Base-by-base conservation (phyloP, 2,113 vertebrate genomes). In the Cavia aperea region DNA sequence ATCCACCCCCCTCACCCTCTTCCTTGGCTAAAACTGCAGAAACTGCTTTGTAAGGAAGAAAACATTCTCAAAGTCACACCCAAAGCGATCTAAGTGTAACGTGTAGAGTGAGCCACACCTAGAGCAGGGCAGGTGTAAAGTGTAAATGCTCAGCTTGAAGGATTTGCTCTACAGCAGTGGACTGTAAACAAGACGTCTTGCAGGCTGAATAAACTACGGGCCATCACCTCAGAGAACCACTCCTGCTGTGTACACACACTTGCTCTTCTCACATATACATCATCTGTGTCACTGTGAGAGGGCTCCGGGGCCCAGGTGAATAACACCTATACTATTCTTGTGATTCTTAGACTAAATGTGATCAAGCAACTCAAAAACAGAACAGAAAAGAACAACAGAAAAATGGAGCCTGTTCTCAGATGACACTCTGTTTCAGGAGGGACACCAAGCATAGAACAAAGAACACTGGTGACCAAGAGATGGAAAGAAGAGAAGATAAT, bases 361-460 rank as follows among this genome's bases (percentile, higher is more conserved):
- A 70, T n/a, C 58, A 63, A 73, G 68, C 29, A 15, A 31, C 77
- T 39, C n/a, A 72, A 43, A 43, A 33, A 51, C 12, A 4, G 39
- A 19, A 49, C n/a, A 46, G 39, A 65, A 87, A 36, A 33, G 49
- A 5, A 58, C 56, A 54, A 54, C 56, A 19, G 21, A 19, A 58
- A 23, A 4, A 23, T 2, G 29, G 49, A 14, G 33, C 15, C 39
- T 23, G 23, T 19, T 72, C 3, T 12, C 19, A 66, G 65, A 86
- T 2, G 19, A 43, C 39, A 65, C 21, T 56, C 39, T 85, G 15
- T 90, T 94, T 88, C 51, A 81, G 18, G 24, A 88, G 18, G 46
- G 24, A 11, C 5, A 29, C n/a, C 0, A 1, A 36, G 1, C 1
- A 4, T 16, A 6, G 29, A 39, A 65, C n/a, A 43, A 49, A 90